Conservation (phyloP, 2,113 vertebrate species). For the Mormyrus iriodes region DNA sequence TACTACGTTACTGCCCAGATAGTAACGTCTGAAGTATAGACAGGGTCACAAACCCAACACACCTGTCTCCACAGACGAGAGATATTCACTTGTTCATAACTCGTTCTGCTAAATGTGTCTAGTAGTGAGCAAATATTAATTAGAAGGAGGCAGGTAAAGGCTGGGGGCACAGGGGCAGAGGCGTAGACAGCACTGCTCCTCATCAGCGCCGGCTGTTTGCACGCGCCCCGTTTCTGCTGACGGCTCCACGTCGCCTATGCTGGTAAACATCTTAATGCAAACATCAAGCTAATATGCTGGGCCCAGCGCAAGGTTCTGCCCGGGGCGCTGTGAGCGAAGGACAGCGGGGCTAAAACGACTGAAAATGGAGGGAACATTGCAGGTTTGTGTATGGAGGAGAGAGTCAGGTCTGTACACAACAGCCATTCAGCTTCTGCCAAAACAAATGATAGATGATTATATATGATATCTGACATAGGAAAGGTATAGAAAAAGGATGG, state of each 20-base stretch:
- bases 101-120: constrained; percentile 13
- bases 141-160: constrained; percentile 28
- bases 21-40: not conserved
- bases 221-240: constrained; percentile 6
- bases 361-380: not conserved
- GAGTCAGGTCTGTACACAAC: not conserved
- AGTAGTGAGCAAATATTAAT: constrained; percentile 39
- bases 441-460: not conserved
- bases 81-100: not conserved
- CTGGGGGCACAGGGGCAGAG: not conserved
- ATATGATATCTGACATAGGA: not conserved
- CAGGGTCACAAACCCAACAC: not conserved
- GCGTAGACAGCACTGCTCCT: not conserved
- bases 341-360: no score
- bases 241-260: not conserved
- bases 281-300: not conserved
- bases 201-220: not conserved
- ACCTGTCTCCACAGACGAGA: not conserved
- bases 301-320: not conserved
- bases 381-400: not conserved
- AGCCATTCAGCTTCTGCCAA: not conserved
- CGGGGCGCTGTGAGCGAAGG: not conserved
- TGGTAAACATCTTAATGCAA: constrained; percentile 12
- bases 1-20: not conserved
- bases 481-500: not conserved